Evolutionary conservation across 2,797 vertebrate species (phyloP).

Genomic region (Mormyrus hasselquistii): DNA sequence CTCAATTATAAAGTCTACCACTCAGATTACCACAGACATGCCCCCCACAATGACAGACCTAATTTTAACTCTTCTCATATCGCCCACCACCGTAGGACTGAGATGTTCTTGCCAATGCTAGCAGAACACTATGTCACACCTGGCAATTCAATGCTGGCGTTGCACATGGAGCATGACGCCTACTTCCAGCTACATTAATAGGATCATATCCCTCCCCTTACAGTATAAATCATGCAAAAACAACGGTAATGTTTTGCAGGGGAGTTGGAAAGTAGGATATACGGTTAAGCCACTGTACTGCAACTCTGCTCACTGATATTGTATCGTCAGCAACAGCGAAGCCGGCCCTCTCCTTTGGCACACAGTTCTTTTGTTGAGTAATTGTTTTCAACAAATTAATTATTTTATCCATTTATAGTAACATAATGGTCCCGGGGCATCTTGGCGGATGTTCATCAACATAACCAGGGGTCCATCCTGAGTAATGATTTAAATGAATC

Average conservation of each 20-base stretch:
- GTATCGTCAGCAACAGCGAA: background rate
- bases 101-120: background rate
- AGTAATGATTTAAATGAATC: background rate
- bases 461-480: background rate
- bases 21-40: conserved; percentile 9
- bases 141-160: background rate
- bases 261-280: background rate
- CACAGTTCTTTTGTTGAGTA: background rate
- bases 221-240: background rate
- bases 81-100: background rate
- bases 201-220: background rate
- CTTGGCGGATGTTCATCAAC: background rate
- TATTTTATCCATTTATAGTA: conserved; percentile 5
- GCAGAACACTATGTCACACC: background rate
- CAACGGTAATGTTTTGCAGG: background rate
- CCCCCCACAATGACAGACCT: background rate
- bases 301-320: background rate
- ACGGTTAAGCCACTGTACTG: background rate
- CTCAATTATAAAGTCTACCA: background rate
- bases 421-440: background rate
- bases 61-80: conserved; percentile 9
- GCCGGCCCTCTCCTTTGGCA: background rate
- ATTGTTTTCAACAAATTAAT: conserved; percentile 6
- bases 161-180: background rate
- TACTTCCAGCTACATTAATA: background rate